Base-by-base conservation (phyloP, 2,113 vertebrate species). In the Lates calcarifer region DNA sequence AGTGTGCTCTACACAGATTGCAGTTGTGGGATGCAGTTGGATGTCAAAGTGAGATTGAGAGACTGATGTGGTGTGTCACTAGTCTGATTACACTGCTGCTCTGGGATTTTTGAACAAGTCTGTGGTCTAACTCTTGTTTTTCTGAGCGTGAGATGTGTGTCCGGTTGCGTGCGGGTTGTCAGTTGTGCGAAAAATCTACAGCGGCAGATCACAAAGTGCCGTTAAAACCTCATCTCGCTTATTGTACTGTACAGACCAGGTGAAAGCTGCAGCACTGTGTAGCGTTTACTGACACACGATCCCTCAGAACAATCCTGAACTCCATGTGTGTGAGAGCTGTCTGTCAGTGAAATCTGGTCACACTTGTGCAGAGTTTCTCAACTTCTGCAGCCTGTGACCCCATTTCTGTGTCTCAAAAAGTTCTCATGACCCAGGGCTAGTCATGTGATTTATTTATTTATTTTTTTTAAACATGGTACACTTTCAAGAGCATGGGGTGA, bases 41-140 rank as follows among this genome's bases (percentile, higher is more conserved):
- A n/a, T 64, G 68, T 88, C 62, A 81, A 45, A 77, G 62, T 55
- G 63, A 75, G 79, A 85, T 74, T 68, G 77, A 82, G 74, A 70
- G 58, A 73, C 62, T 77, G 29, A 67, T 7, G 3, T 82, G 67
- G 47, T 53, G 26, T 57, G 68, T 45, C 78, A 57, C 31, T 22
- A 39, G 56, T 80, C 55, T 81, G 74, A 83, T 90, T 80, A 74
- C 47, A 79, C 45, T 66, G 55, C 61, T 71, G 33, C 45, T 75
- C 49, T 74, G 43, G 66, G 39, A 58, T 76, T 71, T 73, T 73
- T 86, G 22, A 63, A 58, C 45, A 53, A 63, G 31, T 56, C 22
- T 79, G 53, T 35, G 28, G 17, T 69, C 11, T 24, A 18, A n/a
- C 22, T 58, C 12, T 51, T 49, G 33, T 43, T 55, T 37, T 20